Evolutionary conservation across 1,140 invertebrate genomes (phyloP), one percentile per base, ranked within the genome.

Genomic region (Platorchestia sp.): DNA sequence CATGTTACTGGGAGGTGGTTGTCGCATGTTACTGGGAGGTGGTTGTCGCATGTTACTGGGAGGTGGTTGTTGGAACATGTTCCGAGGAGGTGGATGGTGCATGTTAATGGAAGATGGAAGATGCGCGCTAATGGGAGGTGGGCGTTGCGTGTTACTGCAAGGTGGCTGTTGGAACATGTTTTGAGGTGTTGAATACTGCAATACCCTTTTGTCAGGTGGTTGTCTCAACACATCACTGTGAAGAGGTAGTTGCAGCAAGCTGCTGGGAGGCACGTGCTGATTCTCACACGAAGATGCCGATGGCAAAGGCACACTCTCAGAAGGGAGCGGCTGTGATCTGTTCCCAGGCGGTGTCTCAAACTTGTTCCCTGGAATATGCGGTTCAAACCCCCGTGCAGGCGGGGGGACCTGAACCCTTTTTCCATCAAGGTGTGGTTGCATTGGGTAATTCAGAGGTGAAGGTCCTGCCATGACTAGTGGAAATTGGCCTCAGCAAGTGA

Each of bases 61-160:
- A 51, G 47, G 47, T 51, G 47, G 47, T 19, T 51, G 47, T 51
- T 51, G 47, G 7, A 51, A 51, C n/a, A 45, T 51, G 42, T 40
- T 40, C 6, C 95, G 36, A 16, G 47, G 45, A 42, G 45, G 41
- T 45, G 47, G 41, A 7, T 45, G 47, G 42, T 40, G 47, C 40
- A 42, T 45, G 45, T 43, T 45, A 45, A 40, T 45, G 41, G 45
- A 44, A 42, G 42, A 6, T 95, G 47, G 95, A 36, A 19, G 40
- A 45, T 95, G 45, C 44, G 19, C 19, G 16, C 41, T 51, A 40
- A 45, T 51, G 47, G 95, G 95, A 95, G 90, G 95, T 47, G 47
- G 95, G 41, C 42, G 47, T 51, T 51, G 47, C 47, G 19, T 75
- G 36, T 75, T 75, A 22, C 59, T 75, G 59, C 14, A 27, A 75